phyloP scores from a whole-genome alignment of 2,888 invertebrate species.

The Drosophila robusta region DNA sequence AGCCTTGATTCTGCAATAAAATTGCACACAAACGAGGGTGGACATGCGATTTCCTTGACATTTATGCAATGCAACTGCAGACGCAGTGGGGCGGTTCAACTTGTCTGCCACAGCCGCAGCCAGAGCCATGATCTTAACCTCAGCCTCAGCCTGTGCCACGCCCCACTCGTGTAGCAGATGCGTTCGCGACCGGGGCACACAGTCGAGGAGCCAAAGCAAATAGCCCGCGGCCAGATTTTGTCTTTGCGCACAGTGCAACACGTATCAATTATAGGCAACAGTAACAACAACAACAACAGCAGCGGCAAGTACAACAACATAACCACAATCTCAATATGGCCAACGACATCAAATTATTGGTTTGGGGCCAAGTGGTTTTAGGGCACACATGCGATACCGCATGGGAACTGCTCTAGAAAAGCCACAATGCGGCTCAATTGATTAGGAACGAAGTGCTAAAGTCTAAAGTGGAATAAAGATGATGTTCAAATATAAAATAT shows the following conservation, averaged over 20 bases:
- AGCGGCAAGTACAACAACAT: neutral
- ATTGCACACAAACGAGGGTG: conserved; percentile 75
- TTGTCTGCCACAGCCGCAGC: conserved; percentile 41
- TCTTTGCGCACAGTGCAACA: conserved; percentile 78
- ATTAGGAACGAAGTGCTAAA: conserved; percentile 1
- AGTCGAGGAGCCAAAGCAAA: conserved; percentile 70
- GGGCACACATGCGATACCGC: conserved; percentile 20
- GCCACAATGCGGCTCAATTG: conserved; percentile 24
- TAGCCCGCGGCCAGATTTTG: conserved; percentile 78
- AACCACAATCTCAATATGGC: conserved; percentile 45
- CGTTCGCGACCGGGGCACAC: conserved; percentile 33
- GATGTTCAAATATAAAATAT: no score
- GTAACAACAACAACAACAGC: conserved; percentile 34
- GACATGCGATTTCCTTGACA: conserved; percentile 82
- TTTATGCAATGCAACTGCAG: conserved; percentile 76
- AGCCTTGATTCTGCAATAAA: conserved; percentile 62
- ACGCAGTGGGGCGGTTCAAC: conserved; percentile 65
- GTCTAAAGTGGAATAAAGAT: no score
- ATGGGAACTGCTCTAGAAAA: conserved; percentile 20
- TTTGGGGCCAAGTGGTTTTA: conserved; percentile 33
- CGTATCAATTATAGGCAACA: conserved; percentile 74
- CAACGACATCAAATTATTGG: conserved; percentile 65
- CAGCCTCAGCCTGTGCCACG: conserved; percentile 53
- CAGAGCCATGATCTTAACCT: conserved; percentile 19
- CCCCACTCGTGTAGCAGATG: conserved; percentile 69